Percentiles rank a stretch among this genome's conserved stretches.
phyloP scores from a whole-genome alignment of 2,888 invertebrate species.

The Scaptomyza flava region DNA sequence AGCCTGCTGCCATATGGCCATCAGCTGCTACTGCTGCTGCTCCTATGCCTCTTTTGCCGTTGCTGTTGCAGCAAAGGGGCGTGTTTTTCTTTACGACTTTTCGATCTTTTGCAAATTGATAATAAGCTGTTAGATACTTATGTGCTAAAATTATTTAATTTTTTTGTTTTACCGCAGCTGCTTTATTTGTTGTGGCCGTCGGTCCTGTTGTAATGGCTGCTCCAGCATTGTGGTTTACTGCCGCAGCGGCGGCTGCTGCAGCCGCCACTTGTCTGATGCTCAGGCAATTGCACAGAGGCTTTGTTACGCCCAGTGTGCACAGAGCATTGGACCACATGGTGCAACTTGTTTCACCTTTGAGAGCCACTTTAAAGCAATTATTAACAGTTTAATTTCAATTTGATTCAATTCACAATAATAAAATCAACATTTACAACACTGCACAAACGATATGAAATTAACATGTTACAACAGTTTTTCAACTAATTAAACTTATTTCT shows the following conservation, averaged over 20 bases:
- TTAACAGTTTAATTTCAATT: conserved; percentile 28
- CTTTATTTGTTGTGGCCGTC: conserved; percentile 59
- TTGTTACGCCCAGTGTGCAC: conserved; percentile 85
- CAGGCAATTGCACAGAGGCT: conserved; percentile 84
- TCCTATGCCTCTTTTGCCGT: conserved; percentile 3
- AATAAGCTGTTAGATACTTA: conserved; percentile 21
- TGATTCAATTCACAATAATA: conserved; percentile 27
- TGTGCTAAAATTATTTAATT: not conserved
- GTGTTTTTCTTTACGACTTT: conserved; percentile 14
- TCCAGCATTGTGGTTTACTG: conserved; percentile 67
- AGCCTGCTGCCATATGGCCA: conserved; percentile 72
- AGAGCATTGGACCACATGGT: conserved; percentile 85
- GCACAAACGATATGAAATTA: conserved; percentile 21
- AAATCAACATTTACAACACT: conserved; percentile 32
- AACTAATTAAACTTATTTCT: not conserved
- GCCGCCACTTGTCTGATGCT: conserved; percentile 84
- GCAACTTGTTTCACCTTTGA: conserved; percentile 75
- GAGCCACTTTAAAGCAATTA: conserved; percentile 77
- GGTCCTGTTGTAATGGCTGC: conserved; percentile 80
- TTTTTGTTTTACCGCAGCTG: conserved; percentile 75
- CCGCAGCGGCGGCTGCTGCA: conserved; percentile 82
- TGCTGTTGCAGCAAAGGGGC: conserved; percentile 40
- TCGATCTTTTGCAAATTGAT: conserved; percentile 15
- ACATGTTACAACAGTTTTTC: conserved; percentile 23
- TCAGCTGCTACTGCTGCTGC: conserved; percentile 48